Conservation (phyloP, 2,888 invertebrate genomes). For the Panzeria rudis region DNA sequence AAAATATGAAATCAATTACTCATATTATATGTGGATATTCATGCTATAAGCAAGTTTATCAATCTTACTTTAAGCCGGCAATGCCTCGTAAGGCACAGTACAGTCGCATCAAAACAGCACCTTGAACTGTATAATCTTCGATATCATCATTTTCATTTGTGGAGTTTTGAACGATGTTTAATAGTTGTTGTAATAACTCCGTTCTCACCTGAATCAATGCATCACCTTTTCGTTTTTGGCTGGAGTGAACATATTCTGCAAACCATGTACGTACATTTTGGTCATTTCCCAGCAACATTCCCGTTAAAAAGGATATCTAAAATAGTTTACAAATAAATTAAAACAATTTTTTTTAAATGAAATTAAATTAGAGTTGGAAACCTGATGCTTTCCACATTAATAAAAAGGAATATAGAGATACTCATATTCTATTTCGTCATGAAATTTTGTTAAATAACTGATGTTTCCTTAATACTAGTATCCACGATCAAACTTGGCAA, state of each 20-base stretch:
- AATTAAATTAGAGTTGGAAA: too few relatives aligned
- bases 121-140: conserved; percentile 90
- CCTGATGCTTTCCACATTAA: too few relatives aligned
- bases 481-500: too few relatives aligned
- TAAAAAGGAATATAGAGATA: too few relatives aligned
- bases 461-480: too few relatives aligned
- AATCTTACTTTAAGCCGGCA: conserved; percentile 92
- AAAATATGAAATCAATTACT: conserved; percentile 21
- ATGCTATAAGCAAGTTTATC: background rate
- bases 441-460: too few relatives aligned
- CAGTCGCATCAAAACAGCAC: conserved; percentile 93
- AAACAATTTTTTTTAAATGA: too few relatives aligned
- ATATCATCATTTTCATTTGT: conserved; percentile 85
- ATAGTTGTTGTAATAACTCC: conserved; percentile 89
- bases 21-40: background rate
- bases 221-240: conserved; percentile 88
- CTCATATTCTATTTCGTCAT: too few relatives aligned
- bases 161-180: conserved; percentile 87
- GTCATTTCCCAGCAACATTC: conserved; percentile 94
- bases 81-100: conserved; percentile 97
- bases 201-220: conserved; percentile 87
- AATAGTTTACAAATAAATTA: background rate
- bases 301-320: conserved; percentile 93
- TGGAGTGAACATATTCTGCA: conserved; percentile 93
- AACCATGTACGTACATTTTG: conserved; percentile 96